These are phyloP conservation scores for Mastomys natalensis DNA, from an alignment of 2,113 vertebrate genomes.

Conservation along the genomic window DNA sequence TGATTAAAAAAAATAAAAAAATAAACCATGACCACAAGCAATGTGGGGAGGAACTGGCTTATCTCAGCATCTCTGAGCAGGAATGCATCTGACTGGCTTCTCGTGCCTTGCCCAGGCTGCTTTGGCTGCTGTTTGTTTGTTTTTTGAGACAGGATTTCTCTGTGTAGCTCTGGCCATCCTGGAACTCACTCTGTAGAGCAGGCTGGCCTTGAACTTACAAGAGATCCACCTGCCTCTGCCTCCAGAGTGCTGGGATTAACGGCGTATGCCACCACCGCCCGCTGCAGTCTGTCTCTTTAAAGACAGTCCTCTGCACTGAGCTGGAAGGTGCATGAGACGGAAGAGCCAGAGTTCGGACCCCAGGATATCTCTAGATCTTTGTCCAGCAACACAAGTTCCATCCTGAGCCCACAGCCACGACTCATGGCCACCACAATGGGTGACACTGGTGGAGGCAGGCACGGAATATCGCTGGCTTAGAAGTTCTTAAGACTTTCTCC, in stretches of 20 bases:
- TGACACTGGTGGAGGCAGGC: neutral
- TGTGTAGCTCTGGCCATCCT: neutral
- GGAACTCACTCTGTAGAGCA: neutral
- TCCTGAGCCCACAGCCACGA: neutral
- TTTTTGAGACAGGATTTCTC: neutral
- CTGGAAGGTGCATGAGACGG: too few species aligned
- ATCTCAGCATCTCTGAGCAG: neutral
- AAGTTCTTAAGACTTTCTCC: neutral
- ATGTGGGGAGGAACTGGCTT: neutral
- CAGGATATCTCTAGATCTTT: neutral
- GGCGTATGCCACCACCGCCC: too few species aligned
- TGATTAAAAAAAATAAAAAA: too few species aligned
- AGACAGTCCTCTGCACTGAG: too few species aligned
- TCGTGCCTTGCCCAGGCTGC: too few species aligned
- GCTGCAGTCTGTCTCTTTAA: too few species aligned
- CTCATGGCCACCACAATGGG: neutral
- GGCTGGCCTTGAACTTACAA: neutral
- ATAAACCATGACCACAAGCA: neutral
- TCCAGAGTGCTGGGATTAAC: too few species aligned
- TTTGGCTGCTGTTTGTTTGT: too few species aligned
- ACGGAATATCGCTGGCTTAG: neutral
- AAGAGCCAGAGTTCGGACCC: neutral
- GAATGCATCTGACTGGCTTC: too few species aligned
- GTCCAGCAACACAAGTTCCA: slow-evolving; percentile 21
- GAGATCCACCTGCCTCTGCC: too few species aligned